Conservation (phyloP, 2,797 vertebrate genomes). For the Brotula barbata region DNA sequence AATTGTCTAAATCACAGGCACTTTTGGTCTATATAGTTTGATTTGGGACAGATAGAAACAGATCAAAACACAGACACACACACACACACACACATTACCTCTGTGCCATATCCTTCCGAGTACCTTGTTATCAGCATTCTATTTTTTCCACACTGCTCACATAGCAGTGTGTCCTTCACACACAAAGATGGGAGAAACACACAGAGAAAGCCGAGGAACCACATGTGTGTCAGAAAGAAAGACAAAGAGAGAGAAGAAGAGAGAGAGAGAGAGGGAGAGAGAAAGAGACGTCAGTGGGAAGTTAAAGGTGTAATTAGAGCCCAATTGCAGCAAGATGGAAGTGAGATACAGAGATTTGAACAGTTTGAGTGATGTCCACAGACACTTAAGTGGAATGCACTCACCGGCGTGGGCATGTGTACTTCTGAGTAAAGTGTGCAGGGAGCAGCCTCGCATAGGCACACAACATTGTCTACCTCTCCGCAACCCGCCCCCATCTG, state of each 20-base stretch:
- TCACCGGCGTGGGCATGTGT: conserved; percentile 66
- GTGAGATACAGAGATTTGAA: no score
- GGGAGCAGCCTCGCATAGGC: conserved; percentile 70
- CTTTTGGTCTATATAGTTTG: background rate
- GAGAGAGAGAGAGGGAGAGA: background rate
- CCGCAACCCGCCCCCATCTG: conserved; percentile 72
- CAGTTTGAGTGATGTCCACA: conserved; percentile 18
- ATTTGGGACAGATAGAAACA: conserved; percentile 1
- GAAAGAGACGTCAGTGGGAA: conserved; percentile 1
- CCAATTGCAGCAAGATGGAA: conserved; percentile 37
- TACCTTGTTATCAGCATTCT: conserved; percentile 69
- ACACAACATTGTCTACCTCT: conserved; percentile 59
- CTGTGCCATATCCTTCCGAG: conserved; percentile 82
- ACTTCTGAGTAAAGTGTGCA: conserved; percentile 70
- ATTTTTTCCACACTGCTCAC: conserved; percentile 75
- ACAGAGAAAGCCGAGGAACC: background rate
- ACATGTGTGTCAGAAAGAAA: background rate
- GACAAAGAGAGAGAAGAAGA: background rate
- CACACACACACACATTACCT: conserved; percentile 66
- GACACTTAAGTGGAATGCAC: conserved; percentile 55
- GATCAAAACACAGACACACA: conserved; percentile 5
- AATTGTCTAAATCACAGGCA: no score
- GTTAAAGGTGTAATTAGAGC: conserved; percentile 31
- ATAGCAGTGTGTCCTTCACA: conserved; percentile 62
- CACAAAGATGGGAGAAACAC: background rate